Evolutionary conservation across 2,797 vertebrate species (phyloP).

Genomic region (Calcarius lapponicus): DNA sequence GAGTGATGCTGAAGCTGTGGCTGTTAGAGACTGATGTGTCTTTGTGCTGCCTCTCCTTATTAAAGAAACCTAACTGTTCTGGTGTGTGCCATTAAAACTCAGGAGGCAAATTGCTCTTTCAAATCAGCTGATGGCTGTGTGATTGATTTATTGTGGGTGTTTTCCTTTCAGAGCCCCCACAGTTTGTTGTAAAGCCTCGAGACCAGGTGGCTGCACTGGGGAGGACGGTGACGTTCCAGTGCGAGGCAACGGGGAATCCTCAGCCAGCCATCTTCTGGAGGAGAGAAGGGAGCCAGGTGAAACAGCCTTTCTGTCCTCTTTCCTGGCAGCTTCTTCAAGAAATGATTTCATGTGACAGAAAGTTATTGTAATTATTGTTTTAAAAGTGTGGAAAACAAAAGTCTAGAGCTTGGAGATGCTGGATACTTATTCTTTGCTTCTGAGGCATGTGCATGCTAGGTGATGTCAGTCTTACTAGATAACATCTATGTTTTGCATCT

Average conservation of each 20-base stretch:
- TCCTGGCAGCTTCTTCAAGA: not conserved
- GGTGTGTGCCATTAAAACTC: not conserved
- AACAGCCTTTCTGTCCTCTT: not conserved
- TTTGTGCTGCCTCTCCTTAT: not conserved
- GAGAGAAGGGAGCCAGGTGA: conserved; percentile 98
- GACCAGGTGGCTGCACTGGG: conserved; percentile 96
- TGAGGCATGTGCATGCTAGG: not conserved
- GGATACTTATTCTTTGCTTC: not conserved
- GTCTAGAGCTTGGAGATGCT: not conserved
- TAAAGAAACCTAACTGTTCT: not conserved
- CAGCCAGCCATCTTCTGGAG: conserved; percentile 99
- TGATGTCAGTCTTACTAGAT: not conserved
- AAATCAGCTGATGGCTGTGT: not conserved
- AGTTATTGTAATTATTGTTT: not conserved
- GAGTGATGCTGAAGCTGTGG: not conserved
- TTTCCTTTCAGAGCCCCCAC: conserved; percentile 87
- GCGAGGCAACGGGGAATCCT: conserved; percentile 96
- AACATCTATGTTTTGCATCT: not conserved
- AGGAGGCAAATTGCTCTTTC: not conserved
- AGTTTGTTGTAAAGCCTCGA: conserved; percentile 93
- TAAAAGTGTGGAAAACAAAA: not conserved
- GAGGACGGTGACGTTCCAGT: conserved; percentile 96
- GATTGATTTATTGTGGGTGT: not conserved
- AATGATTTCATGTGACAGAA: not conserved
- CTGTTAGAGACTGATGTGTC: not conserved